Percentiles rank a stretch among this genome's conserved stretches.
Evolutionary conservation across 2,888 invertebrate species (phyloP).

Genomic region (Geotrupes spiniger): DNA sequence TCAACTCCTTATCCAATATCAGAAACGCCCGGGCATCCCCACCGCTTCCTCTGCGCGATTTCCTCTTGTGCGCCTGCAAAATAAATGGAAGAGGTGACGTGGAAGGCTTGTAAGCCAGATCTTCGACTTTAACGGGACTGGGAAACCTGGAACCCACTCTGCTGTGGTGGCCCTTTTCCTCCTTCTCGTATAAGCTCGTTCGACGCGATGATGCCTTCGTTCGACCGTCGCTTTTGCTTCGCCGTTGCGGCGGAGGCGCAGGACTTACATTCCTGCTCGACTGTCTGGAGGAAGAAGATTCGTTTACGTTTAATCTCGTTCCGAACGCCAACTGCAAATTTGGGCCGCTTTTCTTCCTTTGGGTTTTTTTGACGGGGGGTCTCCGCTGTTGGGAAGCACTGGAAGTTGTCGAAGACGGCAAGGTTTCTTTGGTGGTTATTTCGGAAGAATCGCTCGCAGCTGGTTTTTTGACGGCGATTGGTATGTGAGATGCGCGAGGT

Average conservation of each 20-base stretch:
- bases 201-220: slow-evolving; percentile 7
- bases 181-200: background rate
- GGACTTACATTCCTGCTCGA: slow-evolving; percentile 21
- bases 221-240: slow-evolving; percentile 25
- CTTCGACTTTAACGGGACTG: slow-evolving; percentile 38
- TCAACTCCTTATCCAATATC: slow-evolving; percentile 34
- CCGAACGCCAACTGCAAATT: too few relatives aligned
- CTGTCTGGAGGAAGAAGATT: slow-evolving; percentile 12
- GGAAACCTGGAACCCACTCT: slow-evolving; percentile 37
- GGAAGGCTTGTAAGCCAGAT: slow-evolving; percentile 29
- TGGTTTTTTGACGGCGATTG: slow-evolving; percentile 17
- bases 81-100: slow-evolving; percentile 25
- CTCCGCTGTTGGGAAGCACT: background rate
- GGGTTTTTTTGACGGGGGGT: too few relatives aligned
- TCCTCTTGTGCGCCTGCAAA: slow-evolving; percentile 19
- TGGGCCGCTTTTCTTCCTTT: too few relatives aligned
- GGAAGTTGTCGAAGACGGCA: background rate
- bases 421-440: slow-evolving; percentile 2
- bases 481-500: slow-evolving; percentile 12
- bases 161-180: slow-evolving; percentile 16
- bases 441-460: slow-evolving; percentile 1
- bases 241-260: slow-evolving; percentile 12
- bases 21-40: slow-evolving; percentile 33
- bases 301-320: slow-evolving; percentile 8
- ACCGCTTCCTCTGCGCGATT: slow-evolving; percentile 22